These are phyloP conservation scores for Halichoerus grypus DNA, from an alignment of 2,113 vertebrate genomes.

Conservation along the genomic window DNA sequence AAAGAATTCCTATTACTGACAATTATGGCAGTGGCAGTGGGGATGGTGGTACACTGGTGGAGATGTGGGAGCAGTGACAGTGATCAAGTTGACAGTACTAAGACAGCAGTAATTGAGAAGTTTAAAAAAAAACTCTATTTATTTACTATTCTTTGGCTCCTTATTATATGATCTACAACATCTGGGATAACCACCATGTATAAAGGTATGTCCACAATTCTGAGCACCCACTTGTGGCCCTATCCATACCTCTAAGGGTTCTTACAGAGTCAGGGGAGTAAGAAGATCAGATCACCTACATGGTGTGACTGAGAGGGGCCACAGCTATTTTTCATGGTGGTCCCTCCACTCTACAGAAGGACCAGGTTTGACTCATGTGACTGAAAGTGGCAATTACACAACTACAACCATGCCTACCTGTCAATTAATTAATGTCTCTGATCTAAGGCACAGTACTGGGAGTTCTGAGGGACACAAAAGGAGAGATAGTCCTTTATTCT, in stretches of 20 bases:
- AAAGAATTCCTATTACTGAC: neutral
- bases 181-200: neutral
- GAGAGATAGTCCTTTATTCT: neutral
- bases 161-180: neutral
- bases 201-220: neutral
- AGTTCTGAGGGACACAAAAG: neutral
- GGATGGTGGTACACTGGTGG: too few species aligned
- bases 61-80: neutral
- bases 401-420: neutral
- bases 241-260: neutral
- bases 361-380: neutral
- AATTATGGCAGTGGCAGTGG: neutral
- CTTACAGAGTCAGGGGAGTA: neutral
- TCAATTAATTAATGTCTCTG: neutral
- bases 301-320: neutral
- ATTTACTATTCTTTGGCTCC: slow-evolving; percentile 7
- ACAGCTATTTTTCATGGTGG: neutral
- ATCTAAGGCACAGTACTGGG: neutral
- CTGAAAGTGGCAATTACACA: neutral
- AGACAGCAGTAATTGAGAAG: neutral
- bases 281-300: neutral
- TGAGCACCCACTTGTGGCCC: neutral
- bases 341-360: neutral
- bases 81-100: neutral
- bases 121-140: neutral